Conservation (phyloP, 2,888 invertebrate species). For the Lithosia quadra region DNA sequence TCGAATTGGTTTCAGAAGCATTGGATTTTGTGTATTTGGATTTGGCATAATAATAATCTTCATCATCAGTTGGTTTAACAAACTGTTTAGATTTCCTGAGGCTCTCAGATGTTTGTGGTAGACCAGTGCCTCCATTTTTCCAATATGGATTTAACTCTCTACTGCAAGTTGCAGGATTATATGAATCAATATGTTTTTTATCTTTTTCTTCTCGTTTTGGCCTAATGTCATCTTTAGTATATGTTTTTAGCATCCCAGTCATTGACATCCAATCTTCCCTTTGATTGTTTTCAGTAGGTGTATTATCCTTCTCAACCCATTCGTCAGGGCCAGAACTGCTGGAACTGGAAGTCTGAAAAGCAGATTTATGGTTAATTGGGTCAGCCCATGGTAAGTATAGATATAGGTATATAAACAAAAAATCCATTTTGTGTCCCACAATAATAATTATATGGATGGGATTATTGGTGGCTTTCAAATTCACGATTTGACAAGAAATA, state of each 20-base stretch:
- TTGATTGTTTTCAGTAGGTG: constrained; percentile 54
- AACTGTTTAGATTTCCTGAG: constrained; percentile 72
- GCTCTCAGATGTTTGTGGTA: constrained; percentile 87
- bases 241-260: constrained; percentile 83
- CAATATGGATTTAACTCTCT: constrained; percentile 97
- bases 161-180: constrained; percentile 90
- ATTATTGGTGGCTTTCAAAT: no score
- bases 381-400: no score
- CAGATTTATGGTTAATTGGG: neutral
- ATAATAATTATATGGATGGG: no score
- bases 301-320: constrained; percentile 88
- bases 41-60: constrained; percentile 61
- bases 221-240: constrained; percentile 78
- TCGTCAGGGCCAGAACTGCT: constrained; percentile 77
- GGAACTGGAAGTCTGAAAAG: constrained; percentile 69
- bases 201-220: constrained; percentile 82
- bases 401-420: no score
- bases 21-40: constrained; percentile 32
- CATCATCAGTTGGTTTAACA: constrained; percentile 74
- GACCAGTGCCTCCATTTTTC: constrained; percentile 95
- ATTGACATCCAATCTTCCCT: constrained; percentile 95
- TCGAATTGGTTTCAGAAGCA: constrained; percentile 21
- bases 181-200: constrained; percentile 86
- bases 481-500: no score
- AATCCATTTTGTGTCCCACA: no score